Evolutionary conservation across 2,888 invertebrate species (phyloP), one percentile per base, ranked within the genome.

Genomic region (Drosophila pseudotalamancana): DNA sequence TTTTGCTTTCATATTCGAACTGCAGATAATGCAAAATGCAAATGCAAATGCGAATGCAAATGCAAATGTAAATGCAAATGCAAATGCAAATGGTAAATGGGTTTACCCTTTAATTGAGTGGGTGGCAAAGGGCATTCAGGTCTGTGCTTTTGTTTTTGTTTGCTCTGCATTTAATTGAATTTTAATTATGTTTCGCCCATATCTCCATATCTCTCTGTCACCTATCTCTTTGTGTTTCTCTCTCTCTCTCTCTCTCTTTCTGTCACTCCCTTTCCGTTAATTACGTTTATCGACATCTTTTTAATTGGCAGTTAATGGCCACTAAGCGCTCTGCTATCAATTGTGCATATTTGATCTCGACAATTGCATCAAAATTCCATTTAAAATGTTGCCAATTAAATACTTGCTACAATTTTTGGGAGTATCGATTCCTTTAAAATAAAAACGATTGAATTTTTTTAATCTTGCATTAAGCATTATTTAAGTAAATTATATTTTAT

Each of bases 151-250:
- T 80, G 67, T 64, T 77, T 65, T 60, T 55, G 37, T 63, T 56
- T 65, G 40, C 8, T 46, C 32, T 49, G 11, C 12, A 55, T 84
- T 87, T 81, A 81, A 81, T 81, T 81, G 87, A 81, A 84, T 66
- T 84, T 87, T 87, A 87, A 81, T 81, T 87, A 81, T 81, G 74
- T 48, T 72, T 39, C n/a, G n/a, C n/a, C n/a, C n/a, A n/a, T n/a
- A n/a, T n/a, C n/a, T n/a, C n/a, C n/a, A n/a, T n/a, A n/a, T n/a
- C 77, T 48, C 37, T 27, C 37, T 43, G 35, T 6, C 45, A n/a
- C n/a, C n/a, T 12, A 2, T 14, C 14, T 14, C 16, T 48, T 66
- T 39, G n/a, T n/a, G n/a, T n/a, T n/a, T 39, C 70, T 42, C 25
- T 32, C 21, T 48, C 39, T 27, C 32, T 32, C 6, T 34, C 32